Percentiles rank a stretch among this genome's conserved stretches.
phyloP scores from a whole-genome alignment of 2,797 vertebrate genomes.

The Cyprinella venusta region DNA sequence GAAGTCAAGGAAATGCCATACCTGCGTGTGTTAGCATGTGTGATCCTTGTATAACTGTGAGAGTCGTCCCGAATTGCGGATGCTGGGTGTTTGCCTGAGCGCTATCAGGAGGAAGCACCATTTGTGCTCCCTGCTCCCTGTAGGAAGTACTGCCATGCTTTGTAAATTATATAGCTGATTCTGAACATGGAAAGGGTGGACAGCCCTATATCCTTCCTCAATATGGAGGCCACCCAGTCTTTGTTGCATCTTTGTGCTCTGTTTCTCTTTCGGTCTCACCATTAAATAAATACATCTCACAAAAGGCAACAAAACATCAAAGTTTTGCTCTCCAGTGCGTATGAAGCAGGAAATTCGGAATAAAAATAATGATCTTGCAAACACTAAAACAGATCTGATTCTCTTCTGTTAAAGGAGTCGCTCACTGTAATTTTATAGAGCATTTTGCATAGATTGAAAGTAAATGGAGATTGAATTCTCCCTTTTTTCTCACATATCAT shows the following conservation, averaged over 20 bases:
- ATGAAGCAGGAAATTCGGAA: background rate
- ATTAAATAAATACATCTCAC: conserved; percentile 26
- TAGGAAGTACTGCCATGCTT: conserved; percentile 46
- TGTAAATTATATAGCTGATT: conserved; percentile 14
- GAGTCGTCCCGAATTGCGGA: conserved; percentile 24
- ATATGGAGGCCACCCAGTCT: conserved; percentile 39
- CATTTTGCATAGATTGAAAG: too few relatives aligned
- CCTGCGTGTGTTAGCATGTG: conserved; percentile 30
- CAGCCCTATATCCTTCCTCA: conserved; percentile 59
- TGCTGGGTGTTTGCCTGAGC: conserved; percentile 34
- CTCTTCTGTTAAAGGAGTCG: background rate
- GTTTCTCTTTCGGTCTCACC: background rate
- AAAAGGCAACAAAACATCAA: conserved; percentile 27
- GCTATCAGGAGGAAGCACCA: conserved; percentile 60
- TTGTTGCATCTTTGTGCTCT: conserved; percentile 17
- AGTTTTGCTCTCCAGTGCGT: background rate
- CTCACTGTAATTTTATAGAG: background rate
- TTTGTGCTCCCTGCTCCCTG: conserved; percentile 28
- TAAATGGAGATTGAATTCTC: too few relatives aligned
- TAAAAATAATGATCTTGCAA: background rate
- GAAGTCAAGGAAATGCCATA: conserved; percentile 33
- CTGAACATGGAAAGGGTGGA: conserved; percentile 47
- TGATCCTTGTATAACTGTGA: conserved; percentile 29
- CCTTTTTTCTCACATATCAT: too few relatives aligned
- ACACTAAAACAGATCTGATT: background rate